These are phyloP conservation scores for Leptestheria dahalacensis DNA, from an alignment of 1,140 invertebrate genomes.

Conservation along the genomic window DNA sequence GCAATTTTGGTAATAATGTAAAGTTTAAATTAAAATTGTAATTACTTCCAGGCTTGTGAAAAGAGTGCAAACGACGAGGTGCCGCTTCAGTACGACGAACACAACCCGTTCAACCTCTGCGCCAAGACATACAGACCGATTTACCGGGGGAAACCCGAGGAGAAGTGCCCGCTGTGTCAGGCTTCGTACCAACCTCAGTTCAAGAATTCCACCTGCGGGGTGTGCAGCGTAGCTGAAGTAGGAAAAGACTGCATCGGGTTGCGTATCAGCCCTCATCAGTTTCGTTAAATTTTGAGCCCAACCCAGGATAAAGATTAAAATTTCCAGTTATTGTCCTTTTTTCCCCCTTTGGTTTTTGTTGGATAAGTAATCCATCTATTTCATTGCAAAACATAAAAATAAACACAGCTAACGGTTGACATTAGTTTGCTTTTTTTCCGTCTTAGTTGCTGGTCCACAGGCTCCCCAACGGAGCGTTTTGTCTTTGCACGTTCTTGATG, in stretches of 20 bases:
- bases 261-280: conserved; percentile 58
- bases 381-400: too few relatives aligned
- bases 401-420: too few relatives aligned
- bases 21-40: conserved; percentile 14
- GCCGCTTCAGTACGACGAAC: conserved; percentile 83
- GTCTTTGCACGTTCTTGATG: not conserved
- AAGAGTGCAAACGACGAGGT: conserved; percentile 80
- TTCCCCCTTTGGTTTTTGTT: not conserved
- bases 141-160: conserved; percentile 86
- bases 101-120: conserved; percentile 95
- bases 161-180: conserved; percentile 86
- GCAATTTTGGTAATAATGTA: conserved; percentile 3
- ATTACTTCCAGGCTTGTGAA: conserved; percentile 69
- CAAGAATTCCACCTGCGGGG: conserved; percentile 68
- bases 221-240: conserved; percentile 77
- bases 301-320: too few relatives aligned
- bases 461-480: not conserved
- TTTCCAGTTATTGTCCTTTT: not conserved
- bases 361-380: too few relatives aligned
- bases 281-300: conserved; percentile 30
- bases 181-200: conserved; percentile 76
- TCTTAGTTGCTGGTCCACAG: not conserved
- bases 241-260: conserved; percentile 79
- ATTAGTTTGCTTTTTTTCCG: too few relatives aligned
- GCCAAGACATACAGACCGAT: conserved; percentile 82